Base-by-base conservation (phyloP, 2,113 vertebrate species). In the Reinhardtius hippoglossoides region DNA sequence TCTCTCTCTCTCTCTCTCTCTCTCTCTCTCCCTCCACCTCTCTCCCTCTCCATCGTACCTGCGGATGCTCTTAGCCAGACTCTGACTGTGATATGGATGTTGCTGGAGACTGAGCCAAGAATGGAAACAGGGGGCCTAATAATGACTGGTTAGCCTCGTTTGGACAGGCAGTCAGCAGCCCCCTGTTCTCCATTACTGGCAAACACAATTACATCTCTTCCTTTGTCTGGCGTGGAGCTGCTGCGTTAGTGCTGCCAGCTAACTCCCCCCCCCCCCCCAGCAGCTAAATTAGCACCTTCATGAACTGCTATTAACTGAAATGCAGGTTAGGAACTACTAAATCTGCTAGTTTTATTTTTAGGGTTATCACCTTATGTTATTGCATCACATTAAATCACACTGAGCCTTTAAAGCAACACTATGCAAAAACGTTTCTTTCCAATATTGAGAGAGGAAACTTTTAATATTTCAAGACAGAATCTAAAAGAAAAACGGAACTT, bases 121-220 rank as follows among this genome's bases (percentile, higher is more conserved):
- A 84, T 84, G 88, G 82, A 87, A 91, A 78, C 67, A 58, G 52
- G 76, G 65, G 75, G 60, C 62, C 76, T 90, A 87, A 92, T 93
- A 88, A 90, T 59, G 84, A 87, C 83, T 84, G 83, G 86, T 91
- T 91, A 89, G 86, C 83, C 78, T 87, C 52, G 82, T 93, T 91
- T 88, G 69, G 84, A 90, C 76, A 83, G 90, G 87, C 88, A 85
- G 79, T 79, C 66, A 67, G 83, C 88, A 86, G 87, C 84, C 62
- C 80, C 71, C 82, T 85, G 84, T 83, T 82, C 89, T 88, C 87
- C 79, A 90, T 94, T 93, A 93, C 78, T 79, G 86, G 89, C 85
- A 91, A 94, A 93, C 82, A 64, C 89, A 93, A 94, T 94, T 92
- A 92, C 83, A 90, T 85, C 78, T 83, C 88, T 80, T 88, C 80